Evolutionary conservation across 2,113 vertebrate genomes (phyloP), one percentile per base, ranked within the genome.

Genomic region (Indri indri): DNA sequence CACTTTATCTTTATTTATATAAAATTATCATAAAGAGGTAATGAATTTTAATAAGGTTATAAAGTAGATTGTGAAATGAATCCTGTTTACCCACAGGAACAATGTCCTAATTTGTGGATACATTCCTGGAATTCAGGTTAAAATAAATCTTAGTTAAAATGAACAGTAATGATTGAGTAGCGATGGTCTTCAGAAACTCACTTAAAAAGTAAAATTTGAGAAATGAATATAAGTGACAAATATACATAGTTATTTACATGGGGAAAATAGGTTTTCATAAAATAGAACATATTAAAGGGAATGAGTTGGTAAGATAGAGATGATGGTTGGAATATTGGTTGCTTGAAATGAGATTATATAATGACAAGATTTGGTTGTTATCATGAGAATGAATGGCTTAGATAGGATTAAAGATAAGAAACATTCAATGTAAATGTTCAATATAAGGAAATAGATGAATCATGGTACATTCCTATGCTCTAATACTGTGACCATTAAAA

Each of bases 21-120:
- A 84, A 92, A 96, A 76, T 96, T 92, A 66, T 63, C 37, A 87
- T 82, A 50, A 68, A 90, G 61, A 77, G 12, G 73, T 97, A 95
- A 97, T 97, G 93, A 86, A 91, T 92, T 90, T 97, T 96, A 96
- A 92, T 95, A 93, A 96, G 87, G 61, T 86, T 94, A 61, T 95
- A 82, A 93, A 89, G 34, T 86, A 11, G 52, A 91, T 95, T 97
- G 32, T 91, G 74, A 94, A 97, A 95, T 94, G 61, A 96, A 52
- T 93, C 57, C 52, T 73, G 30, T 96, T 97, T 95, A 90, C 93
- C 83, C 93, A 91, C 45, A 97, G 96, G 95, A 92, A 97, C 92
- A 96, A 92, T 94, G 88, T 91, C 84, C 95, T 93, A 95, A 87
- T 96, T 97, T 94, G 74, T 97, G 47, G 66, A 37, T 57, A 76